Percentiles rank a stretch among this genome's conserved stretches.
These are phyloP conservation scores for Notarius quadriscutis DNA, from an alignment of 2,113 vertebrate species.

Conservation along the genomic window DNA sequence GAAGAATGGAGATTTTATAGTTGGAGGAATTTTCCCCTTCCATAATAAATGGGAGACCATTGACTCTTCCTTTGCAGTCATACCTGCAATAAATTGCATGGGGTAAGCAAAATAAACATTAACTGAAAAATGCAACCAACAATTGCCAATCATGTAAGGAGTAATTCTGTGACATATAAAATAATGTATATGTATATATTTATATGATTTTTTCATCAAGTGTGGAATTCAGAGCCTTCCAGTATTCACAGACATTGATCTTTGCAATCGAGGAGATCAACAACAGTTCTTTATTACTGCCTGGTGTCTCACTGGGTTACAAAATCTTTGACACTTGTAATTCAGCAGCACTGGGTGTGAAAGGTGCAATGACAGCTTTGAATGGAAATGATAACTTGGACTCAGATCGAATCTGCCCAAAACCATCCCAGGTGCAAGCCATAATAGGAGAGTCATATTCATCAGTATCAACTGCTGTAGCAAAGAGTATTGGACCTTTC, in stretches of 20 bases:
- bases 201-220: neutral
- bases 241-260: neutral
- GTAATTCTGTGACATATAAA: neutral
- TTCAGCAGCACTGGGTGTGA: conserved; percentile 58
- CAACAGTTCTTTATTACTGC: conserved; percentile 67
- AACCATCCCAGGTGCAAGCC: conserved; percentile 59
- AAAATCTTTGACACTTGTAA: conserved; percentile 65
- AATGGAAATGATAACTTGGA: conserved; percentile 56
- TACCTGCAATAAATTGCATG: conserved; percentile 2
- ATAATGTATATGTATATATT: neutral
- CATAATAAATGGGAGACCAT: conserved; percentile 9
- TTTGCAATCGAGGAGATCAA: conserved; percentile 72
- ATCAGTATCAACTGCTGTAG: no score
- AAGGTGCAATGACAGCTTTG: conserved; percentile 59
- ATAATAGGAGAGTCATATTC: no score
- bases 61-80: conserved; percentile 11
- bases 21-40: conserved; percentile 35
- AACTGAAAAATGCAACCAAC: neutral
- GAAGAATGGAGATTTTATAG: conserved; percentile 11
- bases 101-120: neutral
- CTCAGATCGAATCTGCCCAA: conserved; percentile 53
- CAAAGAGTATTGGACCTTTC: no score
- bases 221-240: neutral
- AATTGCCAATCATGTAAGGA: neutral
- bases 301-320: conserved; percentile 51